Percentiles rank a stretch among this genome's conserved stretches.
Conservation (phyloP, 2,888 invertebrate species). For the Cryptus viduatorius region DNA sequence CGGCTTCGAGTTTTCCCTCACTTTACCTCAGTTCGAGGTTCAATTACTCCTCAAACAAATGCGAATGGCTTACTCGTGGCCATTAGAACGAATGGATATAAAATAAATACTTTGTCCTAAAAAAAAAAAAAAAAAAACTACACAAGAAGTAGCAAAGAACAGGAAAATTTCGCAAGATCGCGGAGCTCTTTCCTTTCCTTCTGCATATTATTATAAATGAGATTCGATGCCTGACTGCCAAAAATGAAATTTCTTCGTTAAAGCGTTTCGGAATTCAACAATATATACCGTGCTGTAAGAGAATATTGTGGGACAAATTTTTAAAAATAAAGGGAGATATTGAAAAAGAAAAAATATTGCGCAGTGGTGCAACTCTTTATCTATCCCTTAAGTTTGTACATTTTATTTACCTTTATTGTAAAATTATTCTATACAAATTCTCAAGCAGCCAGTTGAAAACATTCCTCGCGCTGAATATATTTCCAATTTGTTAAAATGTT, state of each 20-base stretch:
- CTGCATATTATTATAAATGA: slow-evolving; percentile 28
- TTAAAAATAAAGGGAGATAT: background rate
- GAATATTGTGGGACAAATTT: background rate
- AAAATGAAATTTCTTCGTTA: slow-evolving; percentile 25
- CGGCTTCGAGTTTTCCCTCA: slow-evolving; percentile 3
- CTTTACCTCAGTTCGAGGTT: slow-evolving; percentile 32
- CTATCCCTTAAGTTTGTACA: background rate
- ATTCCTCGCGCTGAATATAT: no score
- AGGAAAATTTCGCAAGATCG: slow-evolving; percentile 6
- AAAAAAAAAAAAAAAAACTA: slow-evolving; percentile 12
- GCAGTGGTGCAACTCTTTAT: background rate
- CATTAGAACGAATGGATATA: slow-evolving; percentile 44
- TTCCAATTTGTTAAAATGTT: no score
- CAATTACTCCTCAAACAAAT: slow-evolving; percentile 60
- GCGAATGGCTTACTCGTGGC: slow-evolving; percentile 34
- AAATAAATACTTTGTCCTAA: slow-evolving; percentile 55
- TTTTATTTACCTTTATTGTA: background rate
- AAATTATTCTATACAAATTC: no score
- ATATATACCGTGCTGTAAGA: background rate
- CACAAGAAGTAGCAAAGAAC: slow-evolving; percentile 34
- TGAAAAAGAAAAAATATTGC: slow-evolving; percentile 1
- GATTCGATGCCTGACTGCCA: slow-evolving; percentile 22
- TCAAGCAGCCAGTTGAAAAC: no score
- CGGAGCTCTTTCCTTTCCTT: background rate
- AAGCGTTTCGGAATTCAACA: background rate